These are phyloP conservation scores for Myathropa florea DNA, from an alignment of 2,888 invertebrate species.

Conservation along the genomic window DNA sequence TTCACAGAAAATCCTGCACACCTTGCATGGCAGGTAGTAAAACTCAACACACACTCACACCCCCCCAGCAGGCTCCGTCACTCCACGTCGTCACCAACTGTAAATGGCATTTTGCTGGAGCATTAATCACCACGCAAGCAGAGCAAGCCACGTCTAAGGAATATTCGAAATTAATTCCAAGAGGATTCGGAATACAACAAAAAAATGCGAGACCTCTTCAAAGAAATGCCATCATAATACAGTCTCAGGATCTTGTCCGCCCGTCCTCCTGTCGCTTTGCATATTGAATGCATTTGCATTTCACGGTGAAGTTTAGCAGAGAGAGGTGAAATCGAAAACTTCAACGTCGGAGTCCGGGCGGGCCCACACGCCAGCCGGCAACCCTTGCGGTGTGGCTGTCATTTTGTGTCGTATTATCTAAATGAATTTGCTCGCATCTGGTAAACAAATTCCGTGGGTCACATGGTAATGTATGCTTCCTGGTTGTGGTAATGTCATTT, in stretches of 20 bases:
- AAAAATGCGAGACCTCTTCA: background rate
- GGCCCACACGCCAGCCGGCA: background rate
- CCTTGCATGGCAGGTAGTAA: constrained; percentile 40
- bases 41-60: constrained; percentile 35
- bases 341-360: background rate
- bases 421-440: constrained; percentile 14
- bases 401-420: constrained; percentile 25
- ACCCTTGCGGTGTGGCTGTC: background rate
- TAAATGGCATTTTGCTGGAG: constrained; percentile 51
- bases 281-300: constrained; percentile 58
- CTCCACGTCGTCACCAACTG: constrained; percentile 47
- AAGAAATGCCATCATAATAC: background rate
- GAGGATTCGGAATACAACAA: background rate
- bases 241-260: background rate
- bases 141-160: constrained; percentile 5
- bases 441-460: constrained; percentile 41
- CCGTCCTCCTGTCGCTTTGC: constrained; percentile 24
- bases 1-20: constrained; percentile 23
- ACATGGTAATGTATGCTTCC: constrained; percentile 44
- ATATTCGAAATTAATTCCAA: background rate
- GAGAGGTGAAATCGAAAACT: background rate
- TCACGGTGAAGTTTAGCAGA: constrained; percentile 3
- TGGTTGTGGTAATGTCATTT: constrained; percentile 19
- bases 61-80: constrained; percentile 1
- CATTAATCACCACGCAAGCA: constrained; percentile 56